These are phyloP conservation scores for Danio kyathit DNA, from an alignment of 2,797 vertebrate species.

Conservation along the genomic window DNA sequence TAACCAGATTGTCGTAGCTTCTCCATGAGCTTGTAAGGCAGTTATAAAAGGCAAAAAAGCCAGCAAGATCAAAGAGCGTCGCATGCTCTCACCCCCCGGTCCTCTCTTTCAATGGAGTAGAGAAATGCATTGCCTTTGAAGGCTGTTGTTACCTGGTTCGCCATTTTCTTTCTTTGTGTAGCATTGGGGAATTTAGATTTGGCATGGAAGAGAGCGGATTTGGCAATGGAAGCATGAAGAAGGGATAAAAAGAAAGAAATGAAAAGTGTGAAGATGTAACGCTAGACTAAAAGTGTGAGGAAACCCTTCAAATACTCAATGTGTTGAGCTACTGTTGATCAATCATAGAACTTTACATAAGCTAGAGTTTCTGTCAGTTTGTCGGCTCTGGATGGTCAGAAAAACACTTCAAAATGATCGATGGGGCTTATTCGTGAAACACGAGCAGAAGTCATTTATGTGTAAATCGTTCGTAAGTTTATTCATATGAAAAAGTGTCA, in stretches of 20 bases:
- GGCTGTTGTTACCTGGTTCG: conserved; percentile 71
- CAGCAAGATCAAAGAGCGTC: conserved; percentile 75
- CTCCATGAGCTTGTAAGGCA: conserved; percentile 65
- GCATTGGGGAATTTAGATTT: conserved; percentile 71
- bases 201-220: conserved; percentile 29
- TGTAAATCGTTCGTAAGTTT: neutral
- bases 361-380: conserved; percentile 3
- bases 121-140: conserved; percentile 75
- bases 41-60: conserved; percentile 75
- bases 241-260: neutral
- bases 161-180: conserved; percentile 64
- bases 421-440: neutral
- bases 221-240: conserved; percentile 26
- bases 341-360: conserved; percentile 6
- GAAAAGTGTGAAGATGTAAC: conserved; percentile 14
- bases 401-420: conserved; percentile 21
- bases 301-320: neutral
- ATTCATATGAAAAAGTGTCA: neutral
- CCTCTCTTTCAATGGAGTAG: conserved; percentile 67
- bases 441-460: neutral
- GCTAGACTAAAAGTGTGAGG: neutral
- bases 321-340: conserved; percentile 14
- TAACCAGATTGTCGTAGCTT: conserved; percentile 69
- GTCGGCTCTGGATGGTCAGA: neutral
- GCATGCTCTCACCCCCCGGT: conserved; percentile 61